A percentile compares a stretch with the other conserved stretches of the same genome.
These are phyloP conservation scores for Antitype chi DNA, from an alignment of 2,888 invertebrate genomes.

Conservation along the genomic window DNA sequence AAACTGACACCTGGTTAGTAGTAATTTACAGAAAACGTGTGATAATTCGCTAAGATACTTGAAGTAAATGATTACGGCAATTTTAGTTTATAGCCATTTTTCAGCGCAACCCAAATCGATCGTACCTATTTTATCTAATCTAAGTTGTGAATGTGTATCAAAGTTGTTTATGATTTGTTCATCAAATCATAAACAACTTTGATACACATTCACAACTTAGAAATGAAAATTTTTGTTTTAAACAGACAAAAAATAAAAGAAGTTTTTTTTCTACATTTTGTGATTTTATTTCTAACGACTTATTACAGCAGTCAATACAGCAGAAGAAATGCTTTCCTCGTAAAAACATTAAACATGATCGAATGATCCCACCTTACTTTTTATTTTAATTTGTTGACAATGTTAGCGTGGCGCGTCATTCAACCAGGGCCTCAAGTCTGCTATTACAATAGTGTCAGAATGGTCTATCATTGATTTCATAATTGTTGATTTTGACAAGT, in stretches of 20 bases:
- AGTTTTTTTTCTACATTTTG: background rate
- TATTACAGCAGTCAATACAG: no score
- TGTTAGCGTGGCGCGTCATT: background rate
- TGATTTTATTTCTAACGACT: background rate
- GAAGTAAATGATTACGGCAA: background rate
- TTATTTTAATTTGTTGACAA: constrained; percentile 12
- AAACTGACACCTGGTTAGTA: constrained; percentile 58
- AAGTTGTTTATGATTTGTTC: background rate
- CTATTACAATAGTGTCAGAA: no score
- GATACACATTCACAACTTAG: no score
- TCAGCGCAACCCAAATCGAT: background rate
- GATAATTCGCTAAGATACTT: constrained; percentile 28
- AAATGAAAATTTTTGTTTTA: background rate
- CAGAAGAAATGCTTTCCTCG: no score
- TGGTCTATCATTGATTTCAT: no score
- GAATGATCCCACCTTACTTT: background rate
- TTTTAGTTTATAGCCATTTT: background rate
- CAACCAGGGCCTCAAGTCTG: no score
- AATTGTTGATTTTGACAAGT: no score
- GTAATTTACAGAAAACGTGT: constrained; percentile 34
- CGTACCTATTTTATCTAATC: background rate
- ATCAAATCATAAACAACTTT: background rate
- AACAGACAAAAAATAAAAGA: no score
- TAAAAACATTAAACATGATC: background rate
- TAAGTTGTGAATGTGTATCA: no score